Evolutionary conservation across 2,113 vertebrate genomes (phyloP), one percentile per base, ranked within the genome.

Genomic region (Chroicocephalus ridibundus): DNA sequence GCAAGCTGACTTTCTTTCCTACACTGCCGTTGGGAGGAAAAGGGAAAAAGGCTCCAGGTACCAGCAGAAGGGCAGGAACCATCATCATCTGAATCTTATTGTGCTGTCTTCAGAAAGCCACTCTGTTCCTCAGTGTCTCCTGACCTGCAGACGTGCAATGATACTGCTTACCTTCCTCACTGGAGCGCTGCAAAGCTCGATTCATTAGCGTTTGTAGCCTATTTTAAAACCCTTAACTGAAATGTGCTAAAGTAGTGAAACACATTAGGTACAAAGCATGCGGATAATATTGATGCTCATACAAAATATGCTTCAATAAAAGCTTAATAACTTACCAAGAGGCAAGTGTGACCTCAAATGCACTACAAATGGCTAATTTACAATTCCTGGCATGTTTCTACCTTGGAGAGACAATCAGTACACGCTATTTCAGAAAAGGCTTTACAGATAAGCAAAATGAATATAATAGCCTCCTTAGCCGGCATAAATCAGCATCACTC

Each of bases 291-390:
- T 61, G 86, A 75, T 94, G 47, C 34, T 93, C 15, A 61, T 61
- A 68, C 34, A 95, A 91, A 97, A 95, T 92, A 88, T 57, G 77
- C 36, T 94, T 91, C 92, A 78, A 78, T 94, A 94, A 95, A 95
- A 93, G 32, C 65, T 84, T 92, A 94, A 95, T 83, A 93, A 82
- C 76, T 92, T 96, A 91, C 69, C 61, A 86, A 92, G 86, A 84
- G 72, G 94, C 64, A 3, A n/a, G 60, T 72, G 42, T 93, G 86
- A 82, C 77, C 88, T 96, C 71, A 65, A 89, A 86, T 65, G 83
- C 57, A 84, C 90, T 89, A 61, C 42, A 57, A 34, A 71, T 17
- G 10, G 36, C 69, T 94, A 86, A 88, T 95, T 93, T 92, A 78
- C 38, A 47, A 89, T 92, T 97, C 70, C 44, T 86, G 86, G 36